phyloP scores from a whole-genome alignment of 2,797 vertebrate genomes.

The Anguilla pacifica region DNA sequence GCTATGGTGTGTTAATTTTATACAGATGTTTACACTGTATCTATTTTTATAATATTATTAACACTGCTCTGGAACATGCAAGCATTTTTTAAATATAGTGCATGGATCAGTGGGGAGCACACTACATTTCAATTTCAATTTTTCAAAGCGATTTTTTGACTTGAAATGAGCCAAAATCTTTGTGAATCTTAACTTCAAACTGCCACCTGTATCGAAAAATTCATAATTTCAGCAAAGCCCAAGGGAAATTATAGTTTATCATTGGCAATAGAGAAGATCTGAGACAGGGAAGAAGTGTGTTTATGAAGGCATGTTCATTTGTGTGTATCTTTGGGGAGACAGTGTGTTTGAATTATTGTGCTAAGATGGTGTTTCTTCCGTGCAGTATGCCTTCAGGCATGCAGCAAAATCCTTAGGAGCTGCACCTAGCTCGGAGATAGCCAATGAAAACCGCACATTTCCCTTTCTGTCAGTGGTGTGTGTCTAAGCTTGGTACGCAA shows the following conservation, averaged over 20 bases:
- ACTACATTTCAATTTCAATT: not conserved
- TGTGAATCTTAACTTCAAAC: not conserved
- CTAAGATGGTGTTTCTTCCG: not conserved
- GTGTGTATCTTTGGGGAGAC: not conserved
- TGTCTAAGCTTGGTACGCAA: not conserved
- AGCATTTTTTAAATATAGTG: not conserved
- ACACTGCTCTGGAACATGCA: not conserved
- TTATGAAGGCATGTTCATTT: not conserved
- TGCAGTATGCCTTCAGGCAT: not conserved
- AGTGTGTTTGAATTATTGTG: not conserved
- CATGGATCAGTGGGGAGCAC: not conserved
- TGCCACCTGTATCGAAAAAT: not conserved
- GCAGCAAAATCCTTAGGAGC: conserved; percentile 1
- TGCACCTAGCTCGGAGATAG: not conserved
- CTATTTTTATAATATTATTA: not conserved
- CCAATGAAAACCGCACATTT: not conserved
- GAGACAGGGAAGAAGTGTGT: not conserved
- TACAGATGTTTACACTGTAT: not conserved
- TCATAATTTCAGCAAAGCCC: not conserved
- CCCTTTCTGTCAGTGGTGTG: conserved; percentile 2
- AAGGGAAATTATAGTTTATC: conserved; percentile 1
- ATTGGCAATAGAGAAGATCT: not conserved
- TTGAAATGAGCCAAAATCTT: not conserved
- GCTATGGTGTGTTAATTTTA: not conserved
- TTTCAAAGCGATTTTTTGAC: not conserved